A percentile compares a stretch with the other conserved stretches of the same genome.
These are phyloP conservation scores for Pygoscelis adeliae DNA, from an alignment of 2,113 vertebrate species.

Conservation along the genomic window DNA sequence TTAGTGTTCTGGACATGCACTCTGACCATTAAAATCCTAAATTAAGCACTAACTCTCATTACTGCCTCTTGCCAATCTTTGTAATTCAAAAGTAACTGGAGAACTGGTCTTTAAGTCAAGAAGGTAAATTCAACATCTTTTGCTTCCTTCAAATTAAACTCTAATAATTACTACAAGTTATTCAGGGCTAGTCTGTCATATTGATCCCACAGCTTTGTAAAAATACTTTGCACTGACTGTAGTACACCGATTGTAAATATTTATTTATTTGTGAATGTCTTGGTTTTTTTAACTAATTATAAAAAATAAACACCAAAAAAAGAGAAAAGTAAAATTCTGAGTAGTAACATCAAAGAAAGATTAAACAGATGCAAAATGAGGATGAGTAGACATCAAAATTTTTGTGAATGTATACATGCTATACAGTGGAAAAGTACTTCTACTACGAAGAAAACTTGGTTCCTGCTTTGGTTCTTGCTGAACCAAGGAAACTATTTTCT, in stretches of 20 bases:
- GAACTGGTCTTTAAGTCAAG: not conserved
- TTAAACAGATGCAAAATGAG: not conserved
- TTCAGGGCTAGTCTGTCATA: not conserved
- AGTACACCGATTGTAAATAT: fast-evolving
- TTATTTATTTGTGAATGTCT: not conserved
- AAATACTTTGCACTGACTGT: not conserved
- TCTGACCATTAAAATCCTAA: not conserved
- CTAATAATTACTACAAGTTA: not conserved
- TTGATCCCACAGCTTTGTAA: not conserved
- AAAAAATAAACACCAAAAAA: not conserved
- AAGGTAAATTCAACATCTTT: not conserved
- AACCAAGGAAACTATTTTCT: not conserved
- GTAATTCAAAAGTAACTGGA: not conserved
- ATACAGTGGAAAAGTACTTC: not conserved
- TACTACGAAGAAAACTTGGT: not conserved
- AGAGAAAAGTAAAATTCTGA: not conserved
- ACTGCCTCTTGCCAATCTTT: not conserved
- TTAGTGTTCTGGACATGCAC: not conserved
- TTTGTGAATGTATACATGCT: not conserved
- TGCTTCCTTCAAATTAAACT: conserved; percentile 26
- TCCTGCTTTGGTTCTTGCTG: not conserved
- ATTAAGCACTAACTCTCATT: not conserved
- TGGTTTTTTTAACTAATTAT: not conserved
- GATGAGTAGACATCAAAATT: not conserved
- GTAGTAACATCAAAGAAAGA: not conserved